Percentiles rank a stretch among this genome's conserved stretches.
Evolutionary conservation across 53 echinoderm and acorn worm species (phyloP).

Genomic region (Patiria pectinifera): DNA sequence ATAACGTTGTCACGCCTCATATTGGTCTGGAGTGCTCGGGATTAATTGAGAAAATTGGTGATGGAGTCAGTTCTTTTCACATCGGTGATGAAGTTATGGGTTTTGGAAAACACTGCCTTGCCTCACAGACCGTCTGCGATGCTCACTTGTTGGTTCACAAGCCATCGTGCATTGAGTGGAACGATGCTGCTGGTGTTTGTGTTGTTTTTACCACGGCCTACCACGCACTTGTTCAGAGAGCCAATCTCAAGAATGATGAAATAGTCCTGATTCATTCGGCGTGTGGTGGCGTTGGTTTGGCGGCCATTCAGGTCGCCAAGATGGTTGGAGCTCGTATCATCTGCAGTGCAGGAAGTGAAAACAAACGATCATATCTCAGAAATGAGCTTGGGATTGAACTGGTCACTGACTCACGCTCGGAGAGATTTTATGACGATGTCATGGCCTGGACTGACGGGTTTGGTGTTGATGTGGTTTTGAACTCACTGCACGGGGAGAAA

Average conservation of each 20-base stretch:
- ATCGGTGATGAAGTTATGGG: conserved; percentile 79
- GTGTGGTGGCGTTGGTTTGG: conserved; percentile 67
- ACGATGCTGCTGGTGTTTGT: conserved; percentile 67
- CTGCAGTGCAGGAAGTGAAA: conserved; percentile 48
- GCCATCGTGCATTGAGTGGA: conserved; percentile 59
- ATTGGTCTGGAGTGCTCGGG: conserved; percentile 80
- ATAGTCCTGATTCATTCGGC: conserved; percentile 75
- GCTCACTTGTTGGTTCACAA: conserved; percentile 68
- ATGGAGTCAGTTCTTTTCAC: conserved; percentile 65
- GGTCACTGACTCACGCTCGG: conserved; percentile 63
- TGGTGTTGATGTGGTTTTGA: conserved; percentile 89
- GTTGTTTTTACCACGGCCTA: conserved; percentile 78
- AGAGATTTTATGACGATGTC: conserved; percentile 70
- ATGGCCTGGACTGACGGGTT: conserved; percentile 58
- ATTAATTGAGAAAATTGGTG: conserved; percentile 71
- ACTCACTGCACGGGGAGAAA: conserved; percentile 73
- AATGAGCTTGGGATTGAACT: conserved; percentile 64
- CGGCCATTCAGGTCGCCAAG: conserved; percentile 77
- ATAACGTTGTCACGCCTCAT: neutral
- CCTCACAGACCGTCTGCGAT: conserved; percentile 69
- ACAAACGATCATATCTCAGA: conserved; percentile 17
- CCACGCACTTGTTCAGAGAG: conserved; percentile 77
- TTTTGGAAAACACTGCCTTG: conserved; percentile 72
- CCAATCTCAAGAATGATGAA: conserved; percentile 72
- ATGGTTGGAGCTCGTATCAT: conserved; percentile 72